Evolutionary conservation across 2,888 invertebrate species (phyloP).

Genomic region (Himalopsyche japonica): DNA sequence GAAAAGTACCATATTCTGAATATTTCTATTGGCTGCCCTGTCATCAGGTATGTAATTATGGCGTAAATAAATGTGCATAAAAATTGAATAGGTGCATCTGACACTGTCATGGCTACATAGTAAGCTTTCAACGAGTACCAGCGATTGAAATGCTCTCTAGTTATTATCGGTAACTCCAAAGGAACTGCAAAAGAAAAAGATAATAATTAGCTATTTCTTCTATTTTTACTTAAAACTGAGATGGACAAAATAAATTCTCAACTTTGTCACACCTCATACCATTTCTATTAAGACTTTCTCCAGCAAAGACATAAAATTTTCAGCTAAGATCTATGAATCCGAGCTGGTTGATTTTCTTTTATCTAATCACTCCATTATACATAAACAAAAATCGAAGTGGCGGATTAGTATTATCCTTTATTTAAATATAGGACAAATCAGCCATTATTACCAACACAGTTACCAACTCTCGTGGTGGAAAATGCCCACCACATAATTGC

Average conservation of each 20-base stretch:
- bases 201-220: background rate
- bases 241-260: no score
- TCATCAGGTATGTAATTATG: conserved; percentile 81
- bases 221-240: no score
- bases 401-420: no score
- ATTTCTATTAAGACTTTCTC: no score
- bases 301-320: no score
- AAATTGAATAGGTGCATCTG: conserved; percentile 82
- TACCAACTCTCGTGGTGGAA: no score
- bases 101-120: conserved; percentile 75
- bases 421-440: no score
- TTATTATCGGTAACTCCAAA: conserved; percentile 76
- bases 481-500: no score
- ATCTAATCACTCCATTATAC: background rate
- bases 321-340: no score
- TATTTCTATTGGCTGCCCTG: conserved; percentile 80
- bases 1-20: conserved; percentile 73
- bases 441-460: no score
- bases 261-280: no score
- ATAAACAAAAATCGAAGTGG: no score
- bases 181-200: conserved; percentile 67
- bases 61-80: conserved; percentile 76
- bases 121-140: conserved; percentile 88
- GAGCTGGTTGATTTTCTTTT: background rate
- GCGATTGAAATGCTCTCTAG: conserved; percentile 83